Base-by-base conservation (phyloP, 2,888 invertebrate species). In the Callimorpha dominula region DNA sequence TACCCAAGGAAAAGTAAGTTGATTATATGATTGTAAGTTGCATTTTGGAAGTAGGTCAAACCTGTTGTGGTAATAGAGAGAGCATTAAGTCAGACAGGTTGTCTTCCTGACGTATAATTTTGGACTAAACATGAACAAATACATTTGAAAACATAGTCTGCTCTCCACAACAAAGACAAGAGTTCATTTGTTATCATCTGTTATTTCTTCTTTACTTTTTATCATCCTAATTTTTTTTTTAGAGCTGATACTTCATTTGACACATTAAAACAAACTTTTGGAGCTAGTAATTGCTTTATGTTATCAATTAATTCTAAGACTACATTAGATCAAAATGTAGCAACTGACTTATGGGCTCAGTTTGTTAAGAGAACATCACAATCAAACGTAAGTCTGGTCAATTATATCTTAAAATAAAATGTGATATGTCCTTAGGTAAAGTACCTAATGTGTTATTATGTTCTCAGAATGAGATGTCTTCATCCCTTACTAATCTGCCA, bases 161-260 rank as follows among this genome's bases (percentile, higher is more conserved):
- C 17, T 17, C 6, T 17, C 17, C 9, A 54, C 7, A 54, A n/a
- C 3, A n/a, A n/a, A 54, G 8, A 54, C 4, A 46, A 46, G n/a
- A n/a, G 8, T 17, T 11, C 4, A n/a, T 31, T 57, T 57, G 1
- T 5, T 57, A 31, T 4, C 0, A 57, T 57, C 12, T 57, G 11
- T 9, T 57, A 20, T 20, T 57, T 11, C 4, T 57, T 60, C 12
- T 49, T 12, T 49, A 12, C 3, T 49, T 49, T 12, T 8, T 60
- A 60, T 31, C 31, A 20, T 20, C 7, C 3, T n/a, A 20, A 62
- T 65, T 46, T 57, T 77, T 71, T 68, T 95, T 96, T 80, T 90
- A 99, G 99, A 90, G 98, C 99, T 71, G 98, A 98, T 88, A 96
- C 97, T 80, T 96, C 97, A 72, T 99, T 98, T 94, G 98, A 98